Base-by-base conservation (phyloP, 2,797 vertebrate species). In the Tapirus indicus region DNA sequence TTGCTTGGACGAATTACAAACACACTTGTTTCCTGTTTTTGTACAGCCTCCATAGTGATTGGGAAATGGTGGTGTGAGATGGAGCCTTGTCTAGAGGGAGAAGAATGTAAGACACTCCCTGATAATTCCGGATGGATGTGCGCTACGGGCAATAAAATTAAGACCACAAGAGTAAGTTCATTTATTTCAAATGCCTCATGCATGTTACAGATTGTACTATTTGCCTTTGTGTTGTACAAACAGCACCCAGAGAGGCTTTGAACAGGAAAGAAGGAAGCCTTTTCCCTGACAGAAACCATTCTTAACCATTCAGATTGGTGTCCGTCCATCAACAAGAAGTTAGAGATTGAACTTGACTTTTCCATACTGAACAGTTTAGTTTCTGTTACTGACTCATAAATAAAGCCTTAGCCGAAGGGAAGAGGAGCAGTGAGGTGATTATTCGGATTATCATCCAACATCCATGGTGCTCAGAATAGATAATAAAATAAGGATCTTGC, bases 11-110 rank as follows among this genome's bases (percentile, higher is more conserved):
- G 29, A 96, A 54, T n/a, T 96, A 56, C 96, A 92, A 97, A 97
- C 49, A 0, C 20, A 58, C 88, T 98, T 88, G 25, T 95, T 69
- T 79, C 29, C 60, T 98, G 77, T 98, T 90, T 95, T 68, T 32
- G 12, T 96, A 66, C 98, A 99, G 99, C 99, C 80, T 99, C 99
- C 98, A 99, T 99, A 98, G 99, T 99, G 98, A 99, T 99, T 98
- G 99, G 99, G 95, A 99, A 99, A 97, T 99, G 99, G 99, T 99
- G 99, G 99, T 99, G 99, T 98, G 99, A 99, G 99, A 99, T 99
- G 99, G 99, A 99, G 96, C 99, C 99, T 3, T 99, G 99, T 98
- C 99, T 99, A 98, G 99, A 99, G 98, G 99, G 99, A 98, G 99
- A 99, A 97, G 99, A 99, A 98, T 99, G 99, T 98, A 99, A 99